Evolutionary conservation across 2,797 vertebrate genomes (phyloP), one percentile per base, ranked within the genome.

Genomic region (Coranthus polyacanthus): DNA sequence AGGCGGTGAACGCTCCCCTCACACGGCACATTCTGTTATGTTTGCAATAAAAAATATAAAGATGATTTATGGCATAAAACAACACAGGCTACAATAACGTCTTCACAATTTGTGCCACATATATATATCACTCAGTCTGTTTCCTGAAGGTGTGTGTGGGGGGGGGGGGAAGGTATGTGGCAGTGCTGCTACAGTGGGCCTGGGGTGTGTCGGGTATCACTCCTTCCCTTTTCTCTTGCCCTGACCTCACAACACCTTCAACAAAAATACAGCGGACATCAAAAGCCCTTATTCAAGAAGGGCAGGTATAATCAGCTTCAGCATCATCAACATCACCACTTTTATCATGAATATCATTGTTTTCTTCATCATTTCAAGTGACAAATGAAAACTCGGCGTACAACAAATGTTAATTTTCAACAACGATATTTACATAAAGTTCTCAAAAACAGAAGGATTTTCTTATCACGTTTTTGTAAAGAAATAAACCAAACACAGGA

Each of bases 401-500:
- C 92, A 92, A 92, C 88, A 91, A 90, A 92, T 92, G 87, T 89
- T 74, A 77, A 75, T 69, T 87, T 91, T 84, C 85, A 89, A 83
- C 90, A 89, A 92, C 82, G n/a, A 92, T 94, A 94, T 95, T 93
- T 94, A 95, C 94, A 95, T 82, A 87, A 91, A 91, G 75, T 92
- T 78, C 78, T 82, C 58, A 86, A 91, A 92, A 92, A 91, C 80
- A 86, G 74, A 88, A 83, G 68, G 45, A 62, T 81, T 86, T 87
- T 86, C 84, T 87, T 86, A 83, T 78, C 74, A 83, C 64, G 49
- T 87, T 81, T 90, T 86, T 70, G 65, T 83, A 90, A 93, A 90
- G 84, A 91, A 93, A 92, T 65, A 71, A 89, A 91, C 59, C 75
- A 71, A 89, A 89, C 85, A 89, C 85, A 89, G 77, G 77, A 92